Base-by-base conservation (phyloP, 2,113 vertebrate genomes). In the Tetraodon nigroviridis region DNA sequence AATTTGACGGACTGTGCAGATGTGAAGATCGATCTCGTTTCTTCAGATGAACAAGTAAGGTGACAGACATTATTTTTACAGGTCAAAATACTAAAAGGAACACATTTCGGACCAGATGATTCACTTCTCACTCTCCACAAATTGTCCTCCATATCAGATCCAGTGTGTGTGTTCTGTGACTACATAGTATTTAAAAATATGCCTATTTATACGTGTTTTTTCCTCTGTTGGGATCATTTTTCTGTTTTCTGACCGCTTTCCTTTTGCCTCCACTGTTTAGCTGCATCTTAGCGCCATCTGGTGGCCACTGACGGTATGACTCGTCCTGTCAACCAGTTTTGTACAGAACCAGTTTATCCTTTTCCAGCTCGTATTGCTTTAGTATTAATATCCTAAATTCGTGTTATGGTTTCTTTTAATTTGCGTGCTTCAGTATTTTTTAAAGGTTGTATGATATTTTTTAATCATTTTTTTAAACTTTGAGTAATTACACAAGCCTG, bases 11-110 rank as follows among this genome's bases (percentile, higher is more conserved):
- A 62, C 75, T 64, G 50, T 53, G 89, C 87, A 90, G 89, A 90
- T 94, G 76, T 90, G 90, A 92, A 92, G 92, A 92, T 88, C 10
- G 7, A 1, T 2, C 32, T 37, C 32, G 10, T 37, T 12, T 12
- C 32, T 37, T 11, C 11, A 37, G 92, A 92, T 78, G 89, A 86
- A 12, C 32, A 12, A 8, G 77, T 90, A 64, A 91, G 90, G 89
- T 54, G 90, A 41, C 51, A 90, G 90, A 64, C 79, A 8, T n/a
- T 16, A 17, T 32, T 22, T 24, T 90, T 55, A 88, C 90, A 90
- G 89, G 81, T 89, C 89, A 85, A 3, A 52, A 61, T 57, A 76
- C 75, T 55, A 69, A 61, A 60, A 64, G 12, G 41, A 64, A 19
- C 40, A 44, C 21, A 29, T 46, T 55, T 42, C 8, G 21, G 61